Conservation (phyloP, 2,888 invertebrate species). For the Hyppa rectilinea region DNA sequence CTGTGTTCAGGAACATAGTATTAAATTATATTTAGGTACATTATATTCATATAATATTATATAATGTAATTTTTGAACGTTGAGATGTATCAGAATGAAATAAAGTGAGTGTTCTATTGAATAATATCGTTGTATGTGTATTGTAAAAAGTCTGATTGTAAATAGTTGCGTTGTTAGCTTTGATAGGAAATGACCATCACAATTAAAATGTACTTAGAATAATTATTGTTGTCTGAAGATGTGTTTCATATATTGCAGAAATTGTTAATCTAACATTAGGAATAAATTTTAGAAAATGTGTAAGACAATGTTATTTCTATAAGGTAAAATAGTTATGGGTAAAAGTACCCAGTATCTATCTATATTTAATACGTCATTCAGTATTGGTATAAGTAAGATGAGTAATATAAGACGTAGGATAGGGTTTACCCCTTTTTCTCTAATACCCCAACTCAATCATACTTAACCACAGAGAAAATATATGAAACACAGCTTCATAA, state of each 20-base stretch:
- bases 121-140: constrained; percentile 66
- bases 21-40: constrained; percentile 71
- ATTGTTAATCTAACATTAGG: neutral
- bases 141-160: constrained; percentile 87
- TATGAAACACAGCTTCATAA: constrained; percentile 70
- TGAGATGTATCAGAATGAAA: constrained; percentile 48
- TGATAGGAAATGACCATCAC: constrained; percentile 76
- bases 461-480: constrained; percentile 25
- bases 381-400: constrained; percentile 48
- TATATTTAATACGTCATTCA: constrained; percentile 52
- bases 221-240: constrained; percentile 61
- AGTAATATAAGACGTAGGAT: constrained; percentile 38
- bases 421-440: constrained; percentile 31
- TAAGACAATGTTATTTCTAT: constrained; percentile 9
- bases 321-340: constrained; percentile 33
- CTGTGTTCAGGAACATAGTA: constrained; percentile 88
- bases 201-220: constrained; percentile 75
- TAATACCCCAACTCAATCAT: constrained; percentile 12
- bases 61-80: constrained; percentile 59
- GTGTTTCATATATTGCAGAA: constrained; percentile 63
- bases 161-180: constrained; percentile 74
- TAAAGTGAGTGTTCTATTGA: constrained; percentile 59
- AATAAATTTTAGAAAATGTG: constrained; percentile 11
- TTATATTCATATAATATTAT: constrained; percentile 54
- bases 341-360: constrained; percentile 16